Percentiles rank a stretch among this genome's conserved stretches.
Conservation (phyloP, 2,797 vertebrate species). For the Enteromius mattozi region DNA sequence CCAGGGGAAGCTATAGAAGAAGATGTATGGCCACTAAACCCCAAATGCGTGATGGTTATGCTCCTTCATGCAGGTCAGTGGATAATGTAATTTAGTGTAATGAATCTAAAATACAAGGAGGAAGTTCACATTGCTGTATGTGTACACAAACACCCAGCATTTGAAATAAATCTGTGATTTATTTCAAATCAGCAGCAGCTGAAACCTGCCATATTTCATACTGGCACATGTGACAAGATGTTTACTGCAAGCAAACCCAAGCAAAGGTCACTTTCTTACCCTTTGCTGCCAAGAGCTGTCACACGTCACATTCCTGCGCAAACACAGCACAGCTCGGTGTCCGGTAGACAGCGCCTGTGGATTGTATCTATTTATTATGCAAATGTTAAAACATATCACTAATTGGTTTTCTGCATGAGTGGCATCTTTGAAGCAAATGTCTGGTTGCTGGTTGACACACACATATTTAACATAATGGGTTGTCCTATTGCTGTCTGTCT, state of each 20-base stretch:
- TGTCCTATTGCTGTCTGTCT: slow-evolving; percentile 8
- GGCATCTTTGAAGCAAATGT: slow-evolving; percentile 6
- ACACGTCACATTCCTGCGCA: slow-evolving; percentile 44
- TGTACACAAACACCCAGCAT: neutral
- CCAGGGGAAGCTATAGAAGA: slow-evolving; percentile 11
- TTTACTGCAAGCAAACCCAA: slow-evolving; percentile 58
- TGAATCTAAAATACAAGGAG: slow-evolving; percentile 17
- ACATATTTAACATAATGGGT: slow-evolving; percentile 5
- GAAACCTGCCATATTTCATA: slow-evolving; percentile 56
- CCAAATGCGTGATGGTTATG: slow-evolving; percentile 28
- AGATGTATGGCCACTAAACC: slow-evolving; percentile 35
- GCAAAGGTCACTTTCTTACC: slow-evolving; percentile 58
- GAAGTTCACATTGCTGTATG: neutral
- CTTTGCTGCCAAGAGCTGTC: slow-evolving; percentile 57
- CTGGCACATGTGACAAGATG: slow-evolving; percentile 48
- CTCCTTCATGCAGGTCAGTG: slow-evolving; percentile 33
- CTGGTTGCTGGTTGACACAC: neutral
- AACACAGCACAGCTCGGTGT: slow-evolving; percentile 32
- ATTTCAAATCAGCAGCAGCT: too few relatives aligned
- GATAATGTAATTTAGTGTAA: slow-evolving; percentile 47
- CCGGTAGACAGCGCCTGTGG: slow-evolving; percentile 13
- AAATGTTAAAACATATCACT: slow-evolving; percentile 50
- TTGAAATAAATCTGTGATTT: slow-evolving; percentile 1
- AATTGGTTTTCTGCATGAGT: slow-evolving; percentile 36
- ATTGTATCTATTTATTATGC: slow-evolving; percentile 39